Evolutionary conservation across 2,113 vertebrate species (phyloP).

Genomic region (Poecilia latipinna): DNA sequence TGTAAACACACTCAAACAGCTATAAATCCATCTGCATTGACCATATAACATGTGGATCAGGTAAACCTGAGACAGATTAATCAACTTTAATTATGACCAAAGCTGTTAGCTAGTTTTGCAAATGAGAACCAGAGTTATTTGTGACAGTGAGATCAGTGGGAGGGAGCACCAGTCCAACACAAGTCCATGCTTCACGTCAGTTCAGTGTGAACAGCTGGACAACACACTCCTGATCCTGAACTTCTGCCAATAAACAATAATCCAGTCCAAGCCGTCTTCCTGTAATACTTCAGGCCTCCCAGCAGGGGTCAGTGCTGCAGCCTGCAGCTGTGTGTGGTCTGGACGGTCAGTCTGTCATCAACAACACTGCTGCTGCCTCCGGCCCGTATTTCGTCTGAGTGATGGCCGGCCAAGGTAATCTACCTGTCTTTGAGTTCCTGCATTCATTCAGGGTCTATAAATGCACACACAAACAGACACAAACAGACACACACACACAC

Average conservation of each 20-base stretch:
- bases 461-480: conserved; percentile 21
- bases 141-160: no score
- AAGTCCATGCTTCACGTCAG: not conserved
- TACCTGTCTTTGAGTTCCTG: conserved; percentile 58
- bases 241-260: not conserved
- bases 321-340: conserved; percentile 59
- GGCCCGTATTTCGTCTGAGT: conserved; percentile 41
- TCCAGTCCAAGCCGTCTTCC: not conserved
- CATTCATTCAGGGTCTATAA: conserved; percentile 27
- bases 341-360: conserved; percentile 55
- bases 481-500: not conserved
- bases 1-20: not conserved
- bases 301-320: conserved; percentile 67
- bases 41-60: not conserved
- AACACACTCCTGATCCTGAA: not conserved
- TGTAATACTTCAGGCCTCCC: conserved; percentile 36
- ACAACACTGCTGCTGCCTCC: conserved; percentile 28
- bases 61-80: not conserved
- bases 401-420: conserved; percentile 71
- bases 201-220: conserved; percentile 9
- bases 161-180: no score
- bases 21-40: not conserved
- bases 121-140: no score
- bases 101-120: not conserved
- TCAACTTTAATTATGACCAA: not conserved